phyloP scores from a whole-genome alignment of 2,888 invertebrate genomes.

The Ctena decussata region DNA sequence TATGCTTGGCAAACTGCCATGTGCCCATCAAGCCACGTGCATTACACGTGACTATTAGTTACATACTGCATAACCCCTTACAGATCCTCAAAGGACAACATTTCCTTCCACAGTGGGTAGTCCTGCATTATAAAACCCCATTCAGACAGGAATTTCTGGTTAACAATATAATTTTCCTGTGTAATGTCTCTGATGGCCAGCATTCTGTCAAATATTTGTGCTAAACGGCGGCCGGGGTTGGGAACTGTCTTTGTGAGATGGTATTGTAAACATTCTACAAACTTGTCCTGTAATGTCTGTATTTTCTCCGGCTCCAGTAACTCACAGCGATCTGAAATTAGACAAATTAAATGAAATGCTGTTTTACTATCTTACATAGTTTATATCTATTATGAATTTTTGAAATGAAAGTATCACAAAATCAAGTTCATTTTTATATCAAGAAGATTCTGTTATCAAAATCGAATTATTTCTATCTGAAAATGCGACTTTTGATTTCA shows the following conservation, averaged over 20 bases:
- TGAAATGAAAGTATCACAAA: too few species aligned
- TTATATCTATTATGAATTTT: too few species aligned
- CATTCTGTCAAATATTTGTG: slow-evolving; percentile 49
- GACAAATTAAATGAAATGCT: neutral
- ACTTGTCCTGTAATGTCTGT: slow-evolving; percentile 69
- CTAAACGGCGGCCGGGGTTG: slow-evolving; percentile 25
- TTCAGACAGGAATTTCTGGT: slow-evolving; percentile 46
- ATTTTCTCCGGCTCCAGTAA: slow-evolving; percentile 64
- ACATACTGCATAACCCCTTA: too few species aligned
- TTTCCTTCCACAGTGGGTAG: slow-evolving; percentile 64
- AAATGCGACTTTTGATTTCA: too few species aligned
- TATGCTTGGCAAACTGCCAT: too few species aligned
- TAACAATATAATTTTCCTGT: slow-evolving; percentile 30
- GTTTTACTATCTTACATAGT: too few species aligned
- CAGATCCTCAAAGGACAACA: slow-evolving; percentile 56
- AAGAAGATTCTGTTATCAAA: too few species aligned
- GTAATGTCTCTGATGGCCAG: slow-evolving; percentile 40
- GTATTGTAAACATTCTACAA: slow-evolving; percentile 70
- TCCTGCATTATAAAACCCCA: slow-evolving; percentile 62
- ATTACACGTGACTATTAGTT: too few species aligned
- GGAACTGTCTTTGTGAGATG: slow-evolving; percentile 34
- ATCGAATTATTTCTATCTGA: too few species aligned
- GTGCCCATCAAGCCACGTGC: too few species aligned
- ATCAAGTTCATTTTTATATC: too few species aligned
- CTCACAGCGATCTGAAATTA: slow-evolving; percentile 69